Conservation (phyloP, 2,797 vertebrate genomes). For the Poliocrania exsul region DNA sequence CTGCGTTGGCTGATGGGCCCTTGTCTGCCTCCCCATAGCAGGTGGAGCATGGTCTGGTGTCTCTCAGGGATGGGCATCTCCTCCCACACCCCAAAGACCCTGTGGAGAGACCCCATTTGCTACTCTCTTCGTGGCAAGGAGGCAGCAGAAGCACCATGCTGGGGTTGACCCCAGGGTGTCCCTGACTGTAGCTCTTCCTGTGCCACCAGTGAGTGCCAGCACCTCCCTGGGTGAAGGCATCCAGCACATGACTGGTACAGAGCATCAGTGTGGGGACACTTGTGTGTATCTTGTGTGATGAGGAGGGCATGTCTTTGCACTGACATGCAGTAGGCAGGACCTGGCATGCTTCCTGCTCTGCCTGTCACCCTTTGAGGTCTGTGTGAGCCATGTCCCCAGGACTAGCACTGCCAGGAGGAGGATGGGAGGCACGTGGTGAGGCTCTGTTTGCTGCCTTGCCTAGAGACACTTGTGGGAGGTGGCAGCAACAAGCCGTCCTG, state of each 20-base stretch:
- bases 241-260: accelerated
- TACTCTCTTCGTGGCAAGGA: neutral
- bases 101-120: neutral
- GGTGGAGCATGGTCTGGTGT: neutral
- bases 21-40: neutral
- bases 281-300: neutral
- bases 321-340: neutral
- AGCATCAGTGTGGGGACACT: neutral
- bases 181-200: neutral
- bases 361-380: neutral
- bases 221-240: neutral
- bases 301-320: accelerated
- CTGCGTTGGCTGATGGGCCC: accelerated
- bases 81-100: neutral
- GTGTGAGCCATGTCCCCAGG: neutral
- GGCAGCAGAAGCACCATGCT: accelerated
- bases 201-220: accelerated
- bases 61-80: accelerated
- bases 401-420: neutral
- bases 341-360: neutral
- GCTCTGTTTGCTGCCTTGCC: slow-evolving; percentile 10
- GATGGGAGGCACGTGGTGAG: neutral
- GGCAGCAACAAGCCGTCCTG: slow-evolving; percentile 14
- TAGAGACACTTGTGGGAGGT: slow-evolving; percentile 55
- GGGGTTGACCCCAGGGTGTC: neutral